Base-by-base conservation (phyloP, 2,888 invertebrate genomes). In the Clistopyga incitator region DNA sequence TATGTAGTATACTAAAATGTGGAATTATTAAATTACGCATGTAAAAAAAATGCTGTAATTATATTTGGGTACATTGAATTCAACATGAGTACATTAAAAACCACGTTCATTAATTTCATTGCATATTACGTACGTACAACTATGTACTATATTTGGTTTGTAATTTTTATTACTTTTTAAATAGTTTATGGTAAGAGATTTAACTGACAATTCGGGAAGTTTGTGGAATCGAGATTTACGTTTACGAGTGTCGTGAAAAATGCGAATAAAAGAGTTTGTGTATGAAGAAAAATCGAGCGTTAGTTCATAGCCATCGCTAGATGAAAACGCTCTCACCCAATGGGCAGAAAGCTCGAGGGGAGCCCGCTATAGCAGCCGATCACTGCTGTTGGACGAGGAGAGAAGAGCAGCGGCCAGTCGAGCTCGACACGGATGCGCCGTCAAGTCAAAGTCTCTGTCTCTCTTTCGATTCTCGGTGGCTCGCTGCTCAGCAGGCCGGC, bases 261-360 rank as follows among this genome's bases (percentile, higher is more conserved):
- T 13, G 52, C 15, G 11, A n/a, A n/a, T 0, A 45, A 54, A 34
- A 59, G 23, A 54, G 8, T 23, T 64, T 13, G 42, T 3, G 61
- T 3, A n/a, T 23, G 54, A 54, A 34, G 0, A 34, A 61, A n/a
- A n/a, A n/a, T 61, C 6, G n/a, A 54, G 71, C 29, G 75, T 64
- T 23, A 6, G 77, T 65, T 82, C 52, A 42, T 45, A 82, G 71
- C 78, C 65, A 67, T 82, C 71, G 42, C 72, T 75, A 59, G 61
- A 78, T 68, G 29, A 70, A 75, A 71, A 70, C 18, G 23, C 76
- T 74, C 71, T 50, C 61, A 76, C 56, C 64, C 68, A 61, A 56
- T 61, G 54, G 50, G 70, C 77, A 45, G 77, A 67, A 50, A 52
- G 59, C 54, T 65, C 67, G 68, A 45, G 78, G 77, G 65, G 85